Evolutionary conservation across 2,888 invertebrate genomes (phyloP).

Genomic region (Bruchidius siliquastri): DNA sequence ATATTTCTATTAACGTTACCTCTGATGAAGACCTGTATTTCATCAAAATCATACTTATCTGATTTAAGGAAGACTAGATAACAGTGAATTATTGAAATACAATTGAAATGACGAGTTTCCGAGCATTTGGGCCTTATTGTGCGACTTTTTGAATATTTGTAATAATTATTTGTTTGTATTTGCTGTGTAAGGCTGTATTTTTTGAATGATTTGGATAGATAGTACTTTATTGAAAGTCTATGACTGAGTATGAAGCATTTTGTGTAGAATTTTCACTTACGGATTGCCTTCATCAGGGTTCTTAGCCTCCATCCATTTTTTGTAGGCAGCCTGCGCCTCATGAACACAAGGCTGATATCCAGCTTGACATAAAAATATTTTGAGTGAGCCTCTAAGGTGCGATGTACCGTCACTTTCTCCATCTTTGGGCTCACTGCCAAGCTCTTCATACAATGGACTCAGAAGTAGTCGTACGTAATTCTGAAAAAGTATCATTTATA

Average conservation of each 20-base stretch:
- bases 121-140: too few relatives aligned
- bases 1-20: too few relatives aligned
- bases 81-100: too few relatives aligned
- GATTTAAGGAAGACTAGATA: too few relatives aligned
- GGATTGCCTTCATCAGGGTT: constrained; percentile 76
- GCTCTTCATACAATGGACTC: constrained; percentile 67
- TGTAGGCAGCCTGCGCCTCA: constrained; percentile 68
- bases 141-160: too few relatives aligned
- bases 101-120: too few relatives aligned
- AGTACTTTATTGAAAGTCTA: too few relatives aligned
- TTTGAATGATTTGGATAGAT: too few relatives aligned
- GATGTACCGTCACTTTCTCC: constrained; percentile 64
- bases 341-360: constrained; percentile 74
- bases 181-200: too few relatives aligned
- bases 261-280: constrained; percentile 50
- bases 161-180: too few relatives aligned
- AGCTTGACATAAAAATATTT: constrained; percentile 68
- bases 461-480: constrained; percentile 65
- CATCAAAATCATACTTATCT: too few relatives aligned
- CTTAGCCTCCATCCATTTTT: constrained; percentile 69
- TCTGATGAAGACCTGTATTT: too few relatives aligned
- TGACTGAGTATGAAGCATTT: constrained; percentile 1
- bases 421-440: constrained; percentile 52
- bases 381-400: constrained; percentile 63
- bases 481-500: constrained; percentile 44